Conservation (phyloP, 2,888 invertebrate genomes). For the Salticus scenicus region DNA sequence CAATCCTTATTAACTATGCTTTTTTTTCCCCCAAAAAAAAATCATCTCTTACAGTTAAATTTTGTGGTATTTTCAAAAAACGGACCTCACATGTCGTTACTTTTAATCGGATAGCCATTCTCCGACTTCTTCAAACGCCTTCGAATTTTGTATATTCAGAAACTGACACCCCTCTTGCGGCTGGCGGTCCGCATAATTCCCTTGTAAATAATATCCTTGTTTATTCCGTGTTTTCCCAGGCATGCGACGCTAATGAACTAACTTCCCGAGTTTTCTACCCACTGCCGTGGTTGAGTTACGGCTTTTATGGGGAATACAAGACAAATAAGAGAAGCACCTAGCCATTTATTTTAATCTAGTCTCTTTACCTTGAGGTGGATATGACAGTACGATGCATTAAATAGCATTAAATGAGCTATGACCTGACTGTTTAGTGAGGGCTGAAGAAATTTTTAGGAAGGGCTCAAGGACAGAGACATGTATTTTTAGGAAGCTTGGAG, state of each 20-base stretch:
- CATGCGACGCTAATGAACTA: constrained; percentile 56
- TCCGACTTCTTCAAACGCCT: neutral
- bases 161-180: constrained; percentile 14
- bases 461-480: neutral
- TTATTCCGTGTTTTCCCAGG: constrained; percentile 54
- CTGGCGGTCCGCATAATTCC: constrained; percentile 21
- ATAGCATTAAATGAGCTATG: constrained; percentile 28
- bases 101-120: neutral
- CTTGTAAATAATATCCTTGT: constrained; percentile 52
- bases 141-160: neutral
- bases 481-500: neutral
- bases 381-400: constrained; percentile 48
- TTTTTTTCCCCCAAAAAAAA: no score
- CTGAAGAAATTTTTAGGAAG: constrained; percentile 8
- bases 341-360: constrained; percentile 24
- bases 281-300: constrained; percentile 20
- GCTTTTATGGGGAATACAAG: constrained; percentile 5
- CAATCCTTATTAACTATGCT: no score
- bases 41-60: no score
- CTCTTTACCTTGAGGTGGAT: constrained; percentile 35
- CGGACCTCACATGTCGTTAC: neutral
- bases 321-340: constrained; percentile 1
- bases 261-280: constrained; percentile 29
- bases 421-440: neutral
- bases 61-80: no score